These are phyloP conservation scores for Lepidurus couesii DNA, from an alignment of 1,140 invertebrate species.

Conservation along the genomic window DNA sequence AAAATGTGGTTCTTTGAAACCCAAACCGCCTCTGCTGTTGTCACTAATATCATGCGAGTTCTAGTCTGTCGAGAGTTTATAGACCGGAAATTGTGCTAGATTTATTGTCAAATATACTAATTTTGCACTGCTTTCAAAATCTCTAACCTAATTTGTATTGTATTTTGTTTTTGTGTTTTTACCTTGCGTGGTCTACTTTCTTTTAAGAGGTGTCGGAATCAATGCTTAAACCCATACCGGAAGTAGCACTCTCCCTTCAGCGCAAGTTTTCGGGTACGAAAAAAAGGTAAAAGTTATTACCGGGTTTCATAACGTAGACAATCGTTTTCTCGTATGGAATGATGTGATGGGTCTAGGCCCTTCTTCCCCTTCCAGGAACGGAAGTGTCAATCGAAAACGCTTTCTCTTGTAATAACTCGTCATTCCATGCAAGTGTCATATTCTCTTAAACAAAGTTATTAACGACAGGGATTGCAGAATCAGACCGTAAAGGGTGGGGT, in stretches of 20 bases:
- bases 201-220: background rate
- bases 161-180: background rate
- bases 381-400: constrained; percentile 18
- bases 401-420: background rate
- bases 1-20: too few species aligned
- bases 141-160: background rate
- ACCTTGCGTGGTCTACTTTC: background rate
- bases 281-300: constrained; percentile 13
- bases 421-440: background rate
- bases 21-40: too few species aligned
- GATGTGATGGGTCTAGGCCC: background rate
- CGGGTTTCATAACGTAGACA: background rate
- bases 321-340: background rate
- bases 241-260: background rate
- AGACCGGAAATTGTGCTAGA: background rate
- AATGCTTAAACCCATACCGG: background rate
- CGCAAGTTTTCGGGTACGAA: background rate
- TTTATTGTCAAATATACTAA: background rate
- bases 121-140: background rate
- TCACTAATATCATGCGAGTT: too few species aligned
- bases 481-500: constrained; percentile 17
- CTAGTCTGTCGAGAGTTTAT: background rate
- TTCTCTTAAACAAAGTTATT: background rate
- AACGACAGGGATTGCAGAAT: background rate
- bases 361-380: background rate